Conservation (phyloP, 2,113 vertebrate species). For the Eonycteris spelaea region DNA sequence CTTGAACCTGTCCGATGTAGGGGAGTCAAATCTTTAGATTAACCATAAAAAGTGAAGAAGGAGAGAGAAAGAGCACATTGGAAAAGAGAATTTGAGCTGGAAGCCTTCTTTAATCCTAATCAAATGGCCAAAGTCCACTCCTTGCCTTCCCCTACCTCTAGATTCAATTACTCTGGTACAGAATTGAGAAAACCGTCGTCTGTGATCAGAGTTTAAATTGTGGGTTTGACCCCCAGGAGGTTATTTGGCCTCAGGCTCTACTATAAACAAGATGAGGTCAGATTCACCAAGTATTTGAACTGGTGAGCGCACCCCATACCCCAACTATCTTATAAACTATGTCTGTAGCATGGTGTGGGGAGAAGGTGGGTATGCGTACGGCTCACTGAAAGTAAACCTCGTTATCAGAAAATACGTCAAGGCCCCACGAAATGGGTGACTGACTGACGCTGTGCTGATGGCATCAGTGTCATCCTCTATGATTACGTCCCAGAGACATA, state of each 20-base stretch:
- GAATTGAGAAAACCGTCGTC: background rate
- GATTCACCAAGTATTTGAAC: background rate
- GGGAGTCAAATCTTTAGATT: background rate
- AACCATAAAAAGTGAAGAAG: background rate
- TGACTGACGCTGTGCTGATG: rapidly evolving
- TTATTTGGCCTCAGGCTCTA: background rate
- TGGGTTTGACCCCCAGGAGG: background rate
- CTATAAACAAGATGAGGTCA: background rate
- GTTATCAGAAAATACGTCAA: background rate
- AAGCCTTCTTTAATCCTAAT: background rate
- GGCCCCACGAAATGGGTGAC: background rate
- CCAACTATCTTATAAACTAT: background rate
- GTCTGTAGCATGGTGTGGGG: background rate
- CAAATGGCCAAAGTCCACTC: background rate
- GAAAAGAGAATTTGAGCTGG: background rate
- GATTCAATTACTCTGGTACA: background rate
- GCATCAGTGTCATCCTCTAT: background rate
- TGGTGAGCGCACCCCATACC: background rate
- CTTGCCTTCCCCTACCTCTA: background rate
- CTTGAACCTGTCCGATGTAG: background rate
- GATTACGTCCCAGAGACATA: background rate
- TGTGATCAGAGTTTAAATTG: background rate
- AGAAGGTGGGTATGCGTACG: rapidly evolving
- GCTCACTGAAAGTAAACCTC: background rate
- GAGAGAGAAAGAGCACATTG: background rate